Base-by-base conservation (phyloP, 2,113 vertebrate species). In the Oophaga pumilio region DNA sequence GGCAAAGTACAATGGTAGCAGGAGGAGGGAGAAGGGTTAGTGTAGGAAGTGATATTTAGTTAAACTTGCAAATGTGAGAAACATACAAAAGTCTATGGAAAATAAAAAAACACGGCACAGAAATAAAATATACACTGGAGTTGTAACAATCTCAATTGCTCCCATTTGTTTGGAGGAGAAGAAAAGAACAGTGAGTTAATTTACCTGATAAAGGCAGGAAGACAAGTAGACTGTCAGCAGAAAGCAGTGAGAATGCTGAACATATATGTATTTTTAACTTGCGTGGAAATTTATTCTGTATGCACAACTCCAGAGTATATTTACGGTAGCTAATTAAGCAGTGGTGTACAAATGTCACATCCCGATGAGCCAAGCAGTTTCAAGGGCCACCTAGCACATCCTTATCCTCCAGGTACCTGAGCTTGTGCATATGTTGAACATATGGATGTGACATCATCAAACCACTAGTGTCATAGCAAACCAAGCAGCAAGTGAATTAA, bases 1-100 rank as follows among this genome's bases (percentile, higher is more conserved):
- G 94, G 95, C 94, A 92, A 93, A 93, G 93, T 96, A 98, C 98
- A 98, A 98, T 99, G 98, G 97, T 93, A 97, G 97, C 97, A 97
- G 97, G 95, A 96, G 95, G 91, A 87, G 90, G 66, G 57, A n/a
- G 74, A 28, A 76, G 84, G 87, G 90, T 94, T 92, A 94, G 90
- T 90, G 0, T 33, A 91, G 53, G 13, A 92, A 90, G 90, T 89
- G 89, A 92, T n/a, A 88, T 85, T 85, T 83, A 78, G 80, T 79
- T 81, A 89, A 88, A 18, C 88, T 4, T 57, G 91, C 92, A 90
- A 90, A 92, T 78, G 91, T 90, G 92, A 91, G 88, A 92, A 91
- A 94, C 90, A 90, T 86, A 93, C 90, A 89, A 88, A 85, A 93
- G 87, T 91, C 91, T 92, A 93, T 93, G 90, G 20, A 66, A 66